phyloP scores from a whole-genome alignment of 1,140 invertebrate species.

The Sitodiplosis mosellana region DNA sequence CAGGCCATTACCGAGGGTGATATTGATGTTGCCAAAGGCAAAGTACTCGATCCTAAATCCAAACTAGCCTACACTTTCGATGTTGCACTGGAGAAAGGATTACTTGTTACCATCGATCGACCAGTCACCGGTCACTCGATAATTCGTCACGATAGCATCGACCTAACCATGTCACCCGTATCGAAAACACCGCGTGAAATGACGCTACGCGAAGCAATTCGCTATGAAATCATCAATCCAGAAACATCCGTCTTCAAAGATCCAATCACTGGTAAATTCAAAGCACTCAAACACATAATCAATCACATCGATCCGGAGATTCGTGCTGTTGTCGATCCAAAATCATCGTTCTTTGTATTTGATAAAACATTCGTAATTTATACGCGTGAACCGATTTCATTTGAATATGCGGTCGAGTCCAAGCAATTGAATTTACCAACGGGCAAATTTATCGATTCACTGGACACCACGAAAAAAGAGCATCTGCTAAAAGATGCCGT shows the following conservation, averaged over 20 bases:
- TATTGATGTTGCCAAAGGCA: conserved; percentile 54
- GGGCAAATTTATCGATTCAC: conserved; percentile 57
- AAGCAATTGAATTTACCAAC: conserved; percentile 48
- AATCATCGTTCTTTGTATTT: conserved; percentile 49
- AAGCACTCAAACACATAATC: conserved; percentile 50
- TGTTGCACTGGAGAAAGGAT: conserved; percentile 48
- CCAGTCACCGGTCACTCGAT: conserved; percentile 42
- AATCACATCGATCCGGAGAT: conserved; percentile 46
- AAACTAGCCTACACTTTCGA: conserved; percentile 53
- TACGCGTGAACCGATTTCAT: conserved; percentile 46
- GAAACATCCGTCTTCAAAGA: conserved; percentile 59
- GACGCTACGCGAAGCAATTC: conserved; percentile 59
- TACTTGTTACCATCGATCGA: conserved; percentile 52
- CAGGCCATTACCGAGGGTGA: conserved; percentile 62
- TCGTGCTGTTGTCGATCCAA: conserved; percentile 34
- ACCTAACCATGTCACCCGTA: conserved; percentile 19
- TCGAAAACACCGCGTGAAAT: conserved; percentile 37
- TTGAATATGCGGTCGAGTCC: conserved; percentile 57
- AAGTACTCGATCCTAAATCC: conserved; percentile 57
- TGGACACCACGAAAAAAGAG: conserved; percentile 8
- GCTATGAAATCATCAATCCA: conserved; percentile 55
- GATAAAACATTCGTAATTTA: conserved; percentile 53
- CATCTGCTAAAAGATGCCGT: conserved; percentile 73
- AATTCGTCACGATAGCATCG: conserved; percentile 30
- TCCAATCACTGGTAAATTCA: conserved; percentile 51